phyloP scores from a whole-genome alignment of 2,113 vertebrate genomes.

The Notarius lentiginosus region DNA sequence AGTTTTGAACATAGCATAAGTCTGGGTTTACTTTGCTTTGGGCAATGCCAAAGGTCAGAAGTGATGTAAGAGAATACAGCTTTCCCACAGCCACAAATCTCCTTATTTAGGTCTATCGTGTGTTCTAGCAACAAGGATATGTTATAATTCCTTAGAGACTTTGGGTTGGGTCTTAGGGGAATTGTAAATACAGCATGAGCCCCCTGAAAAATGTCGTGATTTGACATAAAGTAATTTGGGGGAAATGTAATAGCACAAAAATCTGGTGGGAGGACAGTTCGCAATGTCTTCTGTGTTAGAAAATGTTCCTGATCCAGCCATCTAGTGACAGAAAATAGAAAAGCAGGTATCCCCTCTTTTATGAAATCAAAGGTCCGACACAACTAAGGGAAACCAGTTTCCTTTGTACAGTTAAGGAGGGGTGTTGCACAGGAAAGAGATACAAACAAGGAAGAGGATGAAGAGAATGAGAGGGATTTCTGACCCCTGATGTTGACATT shows the following conservation, averaged over 20 bases:
- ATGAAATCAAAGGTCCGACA: neutral
- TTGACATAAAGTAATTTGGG: too few relatives aligned
- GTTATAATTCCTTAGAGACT: conserved; percentile 10
- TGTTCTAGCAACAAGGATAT: neutral
- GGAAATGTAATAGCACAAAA: too few relatives aligned
- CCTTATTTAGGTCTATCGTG: conserved; percentile 9
- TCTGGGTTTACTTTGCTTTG: neutral
- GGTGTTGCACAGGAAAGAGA: neutral
- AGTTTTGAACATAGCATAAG: neutral
- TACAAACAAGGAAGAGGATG: conserved; percentile 29
- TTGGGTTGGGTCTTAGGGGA: conserved; percentile 1
- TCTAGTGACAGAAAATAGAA: neutral
- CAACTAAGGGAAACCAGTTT: neutral
- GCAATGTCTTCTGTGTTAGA: neutral
- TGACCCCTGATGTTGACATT: conserved; percentile 35
- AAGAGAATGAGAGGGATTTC: conserved; percentile 29
- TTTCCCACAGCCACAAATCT: conserved; percentile 9
- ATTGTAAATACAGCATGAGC: neutral
- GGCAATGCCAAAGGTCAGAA: conserved; percentile 6
- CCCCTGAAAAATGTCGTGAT: too few relatives aligned
- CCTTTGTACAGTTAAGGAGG: neutral
- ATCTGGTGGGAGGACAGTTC: neutral
- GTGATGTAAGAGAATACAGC: neutral
- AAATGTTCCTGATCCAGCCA: neutral
- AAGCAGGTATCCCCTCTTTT: neutral